phyloP scores from a whole-genome alignment of 2,113 vertebrate species.

The Talpa occidentalis region DNA sequence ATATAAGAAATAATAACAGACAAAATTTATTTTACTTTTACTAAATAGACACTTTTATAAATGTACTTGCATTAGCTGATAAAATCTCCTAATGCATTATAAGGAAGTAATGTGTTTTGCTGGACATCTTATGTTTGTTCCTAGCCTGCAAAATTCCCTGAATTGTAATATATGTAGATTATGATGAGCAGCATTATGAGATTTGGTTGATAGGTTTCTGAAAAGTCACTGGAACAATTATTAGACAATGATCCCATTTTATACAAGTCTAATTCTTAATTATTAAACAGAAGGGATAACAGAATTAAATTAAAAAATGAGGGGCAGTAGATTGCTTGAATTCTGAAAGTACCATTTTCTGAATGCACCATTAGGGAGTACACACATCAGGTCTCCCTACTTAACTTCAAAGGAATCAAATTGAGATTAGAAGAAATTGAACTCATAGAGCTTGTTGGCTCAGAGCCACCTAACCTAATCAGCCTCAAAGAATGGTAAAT shows the following conservation, averaged over 20 bases:
- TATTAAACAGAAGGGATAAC: neutral
- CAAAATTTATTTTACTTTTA: neutral
- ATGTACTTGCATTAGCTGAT: neutral
- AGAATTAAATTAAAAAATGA: slow-evolving; percentile 60
- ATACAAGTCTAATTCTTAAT: neutral
- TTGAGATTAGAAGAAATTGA: slow-evolving; percentile 44
- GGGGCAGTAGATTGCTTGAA: neutral
- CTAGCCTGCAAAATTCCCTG: neutral
- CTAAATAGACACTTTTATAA: neutral
- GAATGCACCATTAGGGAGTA: neutral
- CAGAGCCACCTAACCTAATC: slow-evolving; percentile 34
- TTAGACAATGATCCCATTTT: neutral
- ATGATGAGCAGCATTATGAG: neutral
- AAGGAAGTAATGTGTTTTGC: neutral
- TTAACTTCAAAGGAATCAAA: slow-evolving; percentile 59
- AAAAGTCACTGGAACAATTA: neutral
- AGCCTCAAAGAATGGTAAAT: slow-evolving; percentile 44
- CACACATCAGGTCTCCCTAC: neutral
- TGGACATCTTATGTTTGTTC: neutral
- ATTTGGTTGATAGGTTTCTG: neutral
- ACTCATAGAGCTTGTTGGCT: slow-evolving; percentile 21
- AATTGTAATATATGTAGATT: neutral
- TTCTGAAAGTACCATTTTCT: slow-evolving; percentile 28
- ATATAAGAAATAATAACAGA: neutral
- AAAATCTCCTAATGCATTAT: neutral